phyloP scores from a whole-genome alignment of 2,888 invertebrate genomes.

The Meganola albula region DNA sequence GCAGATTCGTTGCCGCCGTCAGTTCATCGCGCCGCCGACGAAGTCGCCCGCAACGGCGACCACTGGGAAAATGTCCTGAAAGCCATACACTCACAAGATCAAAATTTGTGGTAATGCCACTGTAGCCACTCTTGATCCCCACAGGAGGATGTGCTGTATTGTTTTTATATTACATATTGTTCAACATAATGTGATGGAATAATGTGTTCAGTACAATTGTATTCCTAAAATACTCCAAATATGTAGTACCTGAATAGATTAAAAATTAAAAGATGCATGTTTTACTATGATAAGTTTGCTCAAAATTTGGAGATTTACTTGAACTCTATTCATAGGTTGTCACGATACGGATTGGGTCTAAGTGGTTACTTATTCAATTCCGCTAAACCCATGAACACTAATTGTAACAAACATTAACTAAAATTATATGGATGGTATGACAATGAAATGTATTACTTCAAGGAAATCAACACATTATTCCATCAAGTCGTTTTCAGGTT shows the following conservation, averaged over 20 bases:
- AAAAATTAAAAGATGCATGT: no score
- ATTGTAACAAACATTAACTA: no score
- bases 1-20: constrained; percentile 68
- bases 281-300: no score
- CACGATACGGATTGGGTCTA: no score
- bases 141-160: constrained; percentile 70
- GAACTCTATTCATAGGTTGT: no score
- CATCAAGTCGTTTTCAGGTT: constrained; percentile 45
- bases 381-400: no score
- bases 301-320: no score
- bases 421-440: no score
- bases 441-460: no score
- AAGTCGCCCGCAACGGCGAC: constrained; percentile 81
- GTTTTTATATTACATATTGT: constrained; percentile 48
- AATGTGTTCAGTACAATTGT: constrained; percentile 1
- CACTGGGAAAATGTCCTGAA: constrained; percentile 82
- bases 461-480: constrained; percentile 22
- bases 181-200: constrained; percentile 24
- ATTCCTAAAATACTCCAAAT: background rate
- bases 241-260: no score
- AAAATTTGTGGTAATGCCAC: constrained; percentile 77
- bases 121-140: constrained; percentile 46
- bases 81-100: constrained; percentile 73
- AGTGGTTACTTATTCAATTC: no score
- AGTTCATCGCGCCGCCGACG: constrained; percentile 74